Evolutionary conservation across 2,797 vertebrate genomes (phyloP), one percentile per base, ranked within the genome.

Genomic region (Leptatherina wallacei): DNA sequence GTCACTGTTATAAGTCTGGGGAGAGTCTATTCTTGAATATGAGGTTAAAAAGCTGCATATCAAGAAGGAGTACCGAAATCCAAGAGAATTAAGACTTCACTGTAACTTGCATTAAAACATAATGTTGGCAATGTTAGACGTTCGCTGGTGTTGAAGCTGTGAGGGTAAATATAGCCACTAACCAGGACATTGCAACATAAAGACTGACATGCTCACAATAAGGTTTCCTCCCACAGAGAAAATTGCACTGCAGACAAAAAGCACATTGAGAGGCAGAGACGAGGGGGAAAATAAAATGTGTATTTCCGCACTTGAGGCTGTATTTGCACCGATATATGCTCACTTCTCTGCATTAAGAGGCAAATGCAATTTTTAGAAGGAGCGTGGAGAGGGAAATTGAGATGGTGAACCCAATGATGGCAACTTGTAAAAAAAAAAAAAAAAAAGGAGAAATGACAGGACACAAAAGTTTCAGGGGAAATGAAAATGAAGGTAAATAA

Each of bases 141-240:
- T 62, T 73, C 52, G 36, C 61, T 57, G 47, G 33, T 14, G 32
- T 73, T 2, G 61, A 68, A 33, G 63, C 64, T 36, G 67, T 8
- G 73, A 73, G 71, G 67, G 70, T 57, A 61, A 73, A 77, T 69
- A 4, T 27, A 70, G 71, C 61, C 9, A 1, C 35, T 65, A 77
- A 78, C 69, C 57, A 68, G 52, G 57, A 81, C 69, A 44, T 4
- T 36, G 44, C 55, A 56, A 71, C 67, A 81, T 52, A 72, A 69
- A 77, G 59, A 49, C 58, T 0, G n/a, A 81, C 71, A 62, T 58
- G 74, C 64, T 76, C 61, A 70, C 74, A 85, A 84, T 80, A 74
- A 78, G 36, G 76, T 69, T 74, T 82, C 78, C 77, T 64, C 71
- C 63, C 16, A 68, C 35, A 2, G 61, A 78, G 74, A 80, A 82